Conservation (phyloP, 2,113 vertebrate genomes). For the Octodon degus region DNA sequence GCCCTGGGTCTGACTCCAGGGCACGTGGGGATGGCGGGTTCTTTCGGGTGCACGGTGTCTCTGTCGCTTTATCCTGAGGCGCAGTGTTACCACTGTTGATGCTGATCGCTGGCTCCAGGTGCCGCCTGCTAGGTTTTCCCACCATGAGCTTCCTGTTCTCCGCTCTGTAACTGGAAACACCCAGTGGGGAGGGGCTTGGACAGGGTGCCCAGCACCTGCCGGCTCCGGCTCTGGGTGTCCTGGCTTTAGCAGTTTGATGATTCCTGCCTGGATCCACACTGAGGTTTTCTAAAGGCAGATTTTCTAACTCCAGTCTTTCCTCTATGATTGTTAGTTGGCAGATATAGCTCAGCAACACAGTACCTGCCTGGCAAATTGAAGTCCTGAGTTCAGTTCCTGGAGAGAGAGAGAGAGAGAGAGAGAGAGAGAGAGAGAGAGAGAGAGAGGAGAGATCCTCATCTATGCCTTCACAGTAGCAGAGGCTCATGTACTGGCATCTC, state of each 20-base stretch:
- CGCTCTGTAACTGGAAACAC: background rate
- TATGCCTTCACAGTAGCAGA: background rate
- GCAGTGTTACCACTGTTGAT: rapidly evolving
- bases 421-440: background rate
- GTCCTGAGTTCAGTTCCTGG: too few species aligned
- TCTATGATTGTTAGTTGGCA: background rate
- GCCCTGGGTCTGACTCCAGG: background rate
- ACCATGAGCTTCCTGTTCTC: background rate
- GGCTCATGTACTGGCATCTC: background rate
- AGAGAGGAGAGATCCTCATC: background rate
- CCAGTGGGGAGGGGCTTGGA: background rate
- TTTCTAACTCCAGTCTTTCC: background rate
- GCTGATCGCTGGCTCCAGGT: background rate
- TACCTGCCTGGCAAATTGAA: too few species aligned
- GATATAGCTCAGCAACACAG: too few species aligned
- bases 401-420: too few species aligned
- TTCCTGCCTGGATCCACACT: background rate
- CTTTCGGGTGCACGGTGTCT: rapidly evolving
- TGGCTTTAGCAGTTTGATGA: background rate
- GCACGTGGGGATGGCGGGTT: rapidly evolving
- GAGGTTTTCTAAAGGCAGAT: background rate
- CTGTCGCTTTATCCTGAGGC: background rate
- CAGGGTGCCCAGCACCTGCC: background rate
- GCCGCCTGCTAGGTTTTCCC: background rate
- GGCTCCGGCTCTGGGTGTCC: background rate